phyloP scores from a whole-genome alignment of 1,140 invertebrate species.

The Gonatopus flavifemur region DNA sequence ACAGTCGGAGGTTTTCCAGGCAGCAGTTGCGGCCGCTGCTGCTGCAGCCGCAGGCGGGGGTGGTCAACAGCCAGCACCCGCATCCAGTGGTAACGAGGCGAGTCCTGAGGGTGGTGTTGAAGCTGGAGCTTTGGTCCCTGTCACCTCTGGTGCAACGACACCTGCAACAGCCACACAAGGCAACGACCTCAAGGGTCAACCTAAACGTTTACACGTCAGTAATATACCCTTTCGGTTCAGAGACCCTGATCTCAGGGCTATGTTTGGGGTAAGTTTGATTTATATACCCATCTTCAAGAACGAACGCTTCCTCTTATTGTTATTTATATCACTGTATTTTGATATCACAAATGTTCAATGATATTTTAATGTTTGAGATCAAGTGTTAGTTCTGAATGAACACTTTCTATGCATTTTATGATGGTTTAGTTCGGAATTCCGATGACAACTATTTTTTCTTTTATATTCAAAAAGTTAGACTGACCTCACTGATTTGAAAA shows the following conservation, averaged over 20 bases:
- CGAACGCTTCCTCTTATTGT: neutral
- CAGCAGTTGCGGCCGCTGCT: constrained; percentile 52
- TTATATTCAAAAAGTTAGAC: too few relatives aligned
- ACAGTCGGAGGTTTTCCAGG: constrained; percentile 56
- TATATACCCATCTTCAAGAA: neutral
- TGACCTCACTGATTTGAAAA: too few relatives aligned
- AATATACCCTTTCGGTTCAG: constrained; percentile 99
- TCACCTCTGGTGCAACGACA: constrained; percentile 57
- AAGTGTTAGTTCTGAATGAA: too few relatives aligned
- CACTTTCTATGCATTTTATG: too few relatives aligned
- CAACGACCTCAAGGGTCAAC: constrained; percentile 65
- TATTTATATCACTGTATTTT: too few relatives aligned
- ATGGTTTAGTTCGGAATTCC: too few relatives aligned
- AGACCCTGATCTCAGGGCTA: constrained; percentile 94
- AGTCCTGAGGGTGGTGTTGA: constrained; percentile 47
- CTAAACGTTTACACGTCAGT: constrained; percentile 90
- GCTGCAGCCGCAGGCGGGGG: constrained; percentile 46
- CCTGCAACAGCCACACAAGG: constrained; percentile 53
- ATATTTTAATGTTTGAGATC: too few relatives aligned
- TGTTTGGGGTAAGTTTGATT: constrained; percentile 90
- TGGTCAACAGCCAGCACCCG: constrained; percentile 42
- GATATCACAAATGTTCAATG: too few relatives aligned
- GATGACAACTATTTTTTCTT: too few relatives aligned
- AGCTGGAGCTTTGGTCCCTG: constrained; percentile 43
- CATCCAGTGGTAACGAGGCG: constrained; percentile 40